phyloP scores from a whole-genome alignment of 2,113 vertebrate species.

The Salvelinus namaycush region DNA sequence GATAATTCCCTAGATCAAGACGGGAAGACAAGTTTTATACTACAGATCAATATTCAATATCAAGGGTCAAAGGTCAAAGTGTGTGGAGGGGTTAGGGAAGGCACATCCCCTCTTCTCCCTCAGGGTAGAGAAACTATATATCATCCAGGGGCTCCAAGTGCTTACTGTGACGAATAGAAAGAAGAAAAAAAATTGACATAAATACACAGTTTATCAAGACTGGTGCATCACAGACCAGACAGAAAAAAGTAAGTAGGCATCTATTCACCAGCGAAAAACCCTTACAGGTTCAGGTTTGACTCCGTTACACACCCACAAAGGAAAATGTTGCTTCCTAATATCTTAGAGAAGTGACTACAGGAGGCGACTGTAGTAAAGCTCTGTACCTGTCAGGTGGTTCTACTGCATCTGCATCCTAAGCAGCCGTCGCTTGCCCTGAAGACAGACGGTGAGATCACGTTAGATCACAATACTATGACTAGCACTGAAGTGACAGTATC shows the following conservation, averaged over 20 bases:
- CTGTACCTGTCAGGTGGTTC: constrained; percentile 59
- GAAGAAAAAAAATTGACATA: not conserved
- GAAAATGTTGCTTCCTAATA: too few relatives aligned
- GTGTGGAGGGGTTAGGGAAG: constrained; percentile 38
- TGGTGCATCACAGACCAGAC: not conserved
- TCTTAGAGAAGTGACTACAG: too few relatives aligned
- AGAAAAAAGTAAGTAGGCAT: not conserved
- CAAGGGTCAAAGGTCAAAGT: constrained; percentile 1
- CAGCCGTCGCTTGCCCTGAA: constrained; percentile 59
- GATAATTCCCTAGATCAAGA: not conserved
- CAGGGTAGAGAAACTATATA: constrained; percentile 16
- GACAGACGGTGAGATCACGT: not conserved
- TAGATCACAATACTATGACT: not conserved
- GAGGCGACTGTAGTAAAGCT: too few relatives aligned
- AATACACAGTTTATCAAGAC: not conserved
- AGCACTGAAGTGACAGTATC: too few relatives aligned
- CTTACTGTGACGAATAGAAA: constrained; percentile 42
- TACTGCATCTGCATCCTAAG: constrained; percentile 72
- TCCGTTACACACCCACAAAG: not conserved
- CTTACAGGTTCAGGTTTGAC: not conserved
- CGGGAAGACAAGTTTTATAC: too few relatives aligned
- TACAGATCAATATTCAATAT: constrained; percentile 1
- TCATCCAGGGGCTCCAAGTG: constrained; percentile 35
- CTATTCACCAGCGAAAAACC: not conserved
- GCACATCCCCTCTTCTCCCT: constrained; percentile 56